Evolutionary conservation across 2,797 vertebrate species (phyloP), one percentile per base, ranked within the genome.

Genomic region (Danio tinwini): DNA sequence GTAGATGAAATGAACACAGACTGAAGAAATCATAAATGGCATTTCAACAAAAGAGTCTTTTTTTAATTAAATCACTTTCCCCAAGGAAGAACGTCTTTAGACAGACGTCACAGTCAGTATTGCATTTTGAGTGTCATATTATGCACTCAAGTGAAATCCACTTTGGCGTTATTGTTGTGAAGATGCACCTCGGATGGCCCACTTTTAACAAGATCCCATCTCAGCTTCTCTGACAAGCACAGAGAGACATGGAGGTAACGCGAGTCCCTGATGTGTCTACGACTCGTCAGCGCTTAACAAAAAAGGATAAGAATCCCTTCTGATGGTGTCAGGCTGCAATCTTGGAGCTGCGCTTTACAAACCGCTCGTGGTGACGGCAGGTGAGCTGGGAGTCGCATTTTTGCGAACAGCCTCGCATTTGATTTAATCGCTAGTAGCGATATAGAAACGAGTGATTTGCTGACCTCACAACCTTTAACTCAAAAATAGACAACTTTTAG

Each of bases 131-230:
- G 62, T 37, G 0, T 56, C 62, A 67, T 56, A 76, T 76, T 67
- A 76, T 76, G 63, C 58, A 62, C 72, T 74, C 58, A 49, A 62
- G 37, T 44, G 85, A 87, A 86, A 93, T 81, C 83, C 86, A 85
- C 87, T 87, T 88, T 50, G 61, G 64, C 74, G 74, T 80, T 45
- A 78, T 37, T 71, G 44, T 64, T 76, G 49, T 53, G 61, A 71
- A 83, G 82, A 74, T 72, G 78, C 68, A 62, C 82, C 59, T 76
- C 67, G 0, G 49, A 71, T 76, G 55, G 53, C 78, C 73, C 49
- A 76, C 61, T 81, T 80, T 77, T 65, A 76, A 83, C 77, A 72
- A 71, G 47, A 76, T 72, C 76, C 76, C 63, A 79, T 74, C 68
- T 44, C 68, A 64, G 19, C 7, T 1, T 62, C 80, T 77, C 45